Percentiles rank a stretch among this genome's conserved stretches.
phyloP scores from a whole-genome alignment of 2,888 invertebrate species.

The Endotricha flammealis region DNA sequence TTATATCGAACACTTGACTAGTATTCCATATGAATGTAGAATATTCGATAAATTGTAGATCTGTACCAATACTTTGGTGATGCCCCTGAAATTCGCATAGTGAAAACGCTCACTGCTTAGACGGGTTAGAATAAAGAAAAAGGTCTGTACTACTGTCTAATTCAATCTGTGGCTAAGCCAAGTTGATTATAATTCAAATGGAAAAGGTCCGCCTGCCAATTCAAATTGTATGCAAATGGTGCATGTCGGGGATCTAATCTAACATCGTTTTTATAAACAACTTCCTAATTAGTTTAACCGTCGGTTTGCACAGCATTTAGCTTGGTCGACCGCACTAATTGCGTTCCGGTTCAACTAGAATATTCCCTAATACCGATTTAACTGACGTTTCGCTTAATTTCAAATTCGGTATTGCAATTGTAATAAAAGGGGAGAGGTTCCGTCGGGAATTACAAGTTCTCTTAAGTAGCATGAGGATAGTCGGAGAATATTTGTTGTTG shows the following conservation, averaged over 20 bases:
- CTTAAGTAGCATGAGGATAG: neutral
- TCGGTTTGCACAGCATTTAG: slow-evolving; percentile 10
- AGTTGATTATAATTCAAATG: too few relatives aligned
- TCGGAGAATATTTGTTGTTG: too few relatives aligned
- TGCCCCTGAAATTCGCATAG: too few relatives aligned
- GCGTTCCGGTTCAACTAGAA: slow-evolving; percentile 14
- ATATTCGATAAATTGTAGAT: too few relatives aligned
- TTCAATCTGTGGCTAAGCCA: too few relatives aligned
- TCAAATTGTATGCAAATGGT: slow-evolving; percentile 5
- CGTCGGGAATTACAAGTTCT: neutral
- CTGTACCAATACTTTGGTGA: too few relatives aligned
- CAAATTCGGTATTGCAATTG: slow-evolving; percentile 14
- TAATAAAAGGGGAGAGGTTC: neutral
- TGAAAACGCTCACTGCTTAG: too few relatives aligned
- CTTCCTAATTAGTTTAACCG: slow-evolving; percentile 8
- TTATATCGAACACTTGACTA: too few relatives aligned
- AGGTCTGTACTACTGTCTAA: too few relatives aligned
- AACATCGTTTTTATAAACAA: slow-evolving; percentile 8
- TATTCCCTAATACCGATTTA: slow-evolving; percentile 13
- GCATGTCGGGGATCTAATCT: slow-evolving; percentile 1
- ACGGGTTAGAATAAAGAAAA: too few relatives aligned
- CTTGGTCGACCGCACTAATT: slow-evolving; percentile 14
- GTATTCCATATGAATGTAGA: too few relatives aligned
- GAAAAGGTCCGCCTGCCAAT: neutral
- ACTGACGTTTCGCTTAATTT: slow-evolving; percentile 16